These are phyloP conservation scores for Odontesthes bonariensis DNA, from an alignment of 2,113 vertebrate genomes.

Conservation along the genomic window DNA sequence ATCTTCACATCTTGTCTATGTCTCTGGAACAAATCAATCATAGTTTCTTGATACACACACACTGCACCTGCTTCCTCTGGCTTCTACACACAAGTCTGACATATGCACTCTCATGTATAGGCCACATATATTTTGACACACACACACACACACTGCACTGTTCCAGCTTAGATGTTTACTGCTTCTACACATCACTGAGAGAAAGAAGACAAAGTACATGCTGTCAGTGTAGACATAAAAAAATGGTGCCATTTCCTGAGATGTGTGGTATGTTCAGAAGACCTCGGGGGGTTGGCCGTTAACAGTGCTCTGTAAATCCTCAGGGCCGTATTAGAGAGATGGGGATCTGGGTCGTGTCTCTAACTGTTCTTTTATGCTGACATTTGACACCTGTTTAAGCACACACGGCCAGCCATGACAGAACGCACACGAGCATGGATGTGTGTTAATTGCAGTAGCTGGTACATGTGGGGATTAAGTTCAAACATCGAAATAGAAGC, in stretches of 20 bases:
- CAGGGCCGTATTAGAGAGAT: slow-evolving; percentile 47
- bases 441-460: slow-evolving; percentile 21
- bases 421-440: slow-evolving; percentile 10
- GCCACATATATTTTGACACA: background rate
- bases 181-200: slow-evolving; percentile 19
- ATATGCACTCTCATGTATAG: background rate
- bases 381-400: slow-evolving; percentile 55
- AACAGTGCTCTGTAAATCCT: slow-evolving; percentile 58
- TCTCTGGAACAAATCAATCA: slow-evolving; percentile 82
- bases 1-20: slow-evolving; percentile 76
- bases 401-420: slow-evolving; percentile 18
- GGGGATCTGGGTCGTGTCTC: slow-evolving; percentile 61
- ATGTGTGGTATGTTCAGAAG: slow-evolving; percentile 53
- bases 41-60: slow-evolving; percentile 30
- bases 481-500: slow-evolving; percentile 11
- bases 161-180: slow-evolving; percentile 21
- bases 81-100: slow-evolving; percentile 30
- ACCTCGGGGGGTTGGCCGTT: slow-evolving; percentile 51
- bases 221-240: slow-evolving; percentile 33
- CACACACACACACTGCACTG: background rate
- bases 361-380: slow-evolving; percentile 42
- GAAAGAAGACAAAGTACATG: slow-evolving; percentile 51
- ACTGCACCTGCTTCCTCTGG: slow-evolving; percentile 61
- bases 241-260: slow-evolving; percentile 40
- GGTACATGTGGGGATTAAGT: slow-evolving; percentile 8